Evolutionary conservation across 2,888 invertebrate species (phyloP).

Genomic region (Tuberolachnus salignus): DNA sequence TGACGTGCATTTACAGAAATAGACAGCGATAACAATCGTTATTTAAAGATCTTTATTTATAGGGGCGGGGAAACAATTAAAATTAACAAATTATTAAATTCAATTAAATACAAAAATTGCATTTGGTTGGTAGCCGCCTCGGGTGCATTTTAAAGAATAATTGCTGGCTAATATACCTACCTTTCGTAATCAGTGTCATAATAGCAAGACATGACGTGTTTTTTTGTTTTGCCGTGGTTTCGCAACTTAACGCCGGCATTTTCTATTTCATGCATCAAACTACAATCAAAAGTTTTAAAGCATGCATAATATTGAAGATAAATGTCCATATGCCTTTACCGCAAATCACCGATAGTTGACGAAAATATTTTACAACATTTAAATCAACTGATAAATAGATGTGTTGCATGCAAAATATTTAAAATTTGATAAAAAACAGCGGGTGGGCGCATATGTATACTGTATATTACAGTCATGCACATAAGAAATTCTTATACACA

Average conservation of each 20-base stretch:
- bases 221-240: constrained; percentile 41
- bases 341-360: constrained; percentile 7
- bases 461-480: not conserved
- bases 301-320: constrained; percentile 42
- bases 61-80: too few relatives aligned
- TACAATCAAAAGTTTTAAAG: constrained; percentile 47
- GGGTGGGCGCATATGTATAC: not conserved
- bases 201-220: constrained; percentile 31
- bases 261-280: constrained; percentile 44
- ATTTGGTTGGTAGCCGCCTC: too few relatives aligned
- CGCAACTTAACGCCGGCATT: constrained; percentile 31
- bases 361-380: constrained; percentile 3
- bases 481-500: not conserved
- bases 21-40: too few relatives aligned
- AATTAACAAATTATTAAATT: not conserved
- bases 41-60: too few relatives aligned
- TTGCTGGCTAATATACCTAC: constrained; percentile 16
- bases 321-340: constrained; percentile 1
- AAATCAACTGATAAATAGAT: not conserved
- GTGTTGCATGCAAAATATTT: not conserved
- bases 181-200: constrained; percentile 53
- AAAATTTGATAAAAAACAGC: too few relatives aligned
- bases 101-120: not conserved
- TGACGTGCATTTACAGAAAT: too few relatives aligned
- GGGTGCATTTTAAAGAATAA: not conserved